Conservation (phyloP, 2,113 vertebrate species). For the Rhinichthys klamathensis region DNA sequence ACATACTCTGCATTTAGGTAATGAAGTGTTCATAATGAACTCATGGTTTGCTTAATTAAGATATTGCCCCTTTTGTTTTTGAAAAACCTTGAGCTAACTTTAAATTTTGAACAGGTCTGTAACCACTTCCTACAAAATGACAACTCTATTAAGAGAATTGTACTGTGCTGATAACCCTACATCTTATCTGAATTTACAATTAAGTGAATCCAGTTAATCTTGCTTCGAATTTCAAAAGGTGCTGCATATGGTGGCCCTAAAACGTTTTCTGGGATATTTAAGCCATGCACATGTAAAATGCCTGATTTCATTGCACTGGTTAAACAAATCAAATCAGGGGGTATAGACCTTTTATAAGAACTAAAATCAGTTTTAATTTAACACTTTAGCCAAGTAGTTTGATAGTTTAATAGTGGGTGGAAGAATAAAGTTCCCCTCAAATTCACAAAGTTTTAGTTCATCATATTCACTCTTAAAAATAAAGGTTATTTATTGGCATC, state of each 20-base stretch:
- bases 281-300: background rate
- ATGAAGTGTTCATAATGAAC: slow-evolving; percentile 47
- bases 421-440: no score
- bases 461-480: background rate
- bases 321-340: no score
- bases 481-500: background rate
- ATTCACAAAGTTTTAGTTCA: no score
- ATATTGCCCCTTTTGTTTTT: slow-evolving; percentile 33
- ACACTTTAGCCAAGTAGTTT: no score
- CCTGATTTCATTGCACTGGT: background rate
- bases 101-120: slow-evolving; percentile 1
- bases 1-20: slow-evolving; percentile 40
- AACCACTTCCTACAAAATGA: slow-evolving; percentile 2
- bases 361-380: no score
- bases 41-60: slow-evolving; percentile 41
- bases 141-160: background rate
- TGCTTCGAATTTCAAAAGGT: background rate
- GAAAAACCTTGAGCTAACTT: slow-evolving; percentile 40
- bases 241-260: background rate
- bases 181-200: slow-evolving; percentile 17
- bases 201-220: background rate
- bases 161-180: background rate
- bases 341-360: no score
- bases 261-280: background rate
- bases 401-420: no score